Base-by-base conservation (phyloP, 2,113 vertebrate species). In the Mus spicilegus region DNA sequence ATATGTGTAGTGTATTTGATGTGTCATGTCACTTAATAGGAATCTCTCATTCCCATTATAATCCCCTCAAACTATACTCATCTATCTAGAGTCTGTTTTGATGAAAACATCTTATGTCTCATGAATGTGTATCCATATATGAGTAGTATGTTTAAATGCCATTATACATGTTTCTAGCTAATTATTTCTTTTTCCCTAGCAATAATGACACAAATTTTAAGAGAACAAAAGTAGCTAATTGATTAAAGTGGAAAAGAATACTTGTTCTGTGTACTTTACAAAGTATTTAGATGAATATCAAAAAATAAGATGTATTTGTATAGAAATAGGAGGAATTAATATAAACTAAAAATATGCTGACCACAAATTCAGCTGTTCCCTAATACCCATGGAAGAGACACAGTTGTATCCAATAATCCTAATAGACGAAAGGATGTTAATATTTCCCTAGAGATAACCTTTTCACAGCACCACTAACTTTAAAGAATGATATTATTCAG, bases 281-380 rank as follows among this genome's bases (percentile, higher is more conserved):
- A 42, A 94, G 24, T 3, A 92, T 54, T 91, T 70, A 73, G 69
- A 51, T 12, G 94, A 63, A 67, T 84, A 70, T 70, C 89, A 76
- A 17, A 87, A 95, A 89, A 82, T 77, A 92, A 49, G 89, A 77
- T 69, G 9, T 86, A 51, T 56, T 88, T 69, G 80, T 95, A 69
- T 42, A 51, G 11, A 28, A 80, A 65, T 30, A 86, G 5, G 86
- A 81, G 90, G n/a, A 42, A 46, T 14, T 84, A 80, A 80, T 24
- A 5, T 26, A 95, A 82, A 87, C 42, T 89, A 86, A 95, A 90
- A 85, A 36, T 54, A 33, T 90, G 5, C 11, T 94, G 30, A 75
- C 49, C 42, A 80, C 20, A 95, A 77, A 36, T 78, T 94, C 46
- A 90, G 3, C 30, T 76, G 30, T 46, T 96, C 88, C 26, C 24